Base-by-base conservation (phyloP, 2,888 invertebrate genomes). In the Macrosiphum euphorbiae region DNA sequence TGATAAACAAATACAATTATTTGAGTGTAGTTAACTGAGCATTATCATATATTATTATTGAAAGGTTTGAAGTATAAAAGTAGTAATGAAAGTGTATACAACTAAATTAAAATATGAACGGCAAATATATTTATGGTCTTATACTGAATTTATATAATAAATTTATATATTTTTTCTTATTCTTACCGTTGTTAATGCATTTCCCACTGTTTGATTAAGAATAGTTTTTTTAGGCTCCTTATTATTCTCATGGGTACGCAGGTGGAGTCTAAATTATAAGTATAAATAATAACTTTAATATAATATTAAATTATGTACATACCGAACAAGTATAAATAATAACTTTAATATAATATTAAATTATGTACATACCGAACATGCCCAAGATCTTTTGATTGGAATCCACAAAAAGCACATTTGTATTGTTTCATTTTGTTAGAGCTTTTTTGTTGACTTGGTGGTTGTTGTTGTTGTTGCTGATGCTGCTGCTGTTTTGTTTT, bases 351-450 rank as follows among this genome's bases (percentile, higher is more conserved):
- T 26, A 26, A 58, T 89, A 84, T 35, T 89, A 92, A 47, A 61
- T 58, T 24, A 55, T n/a, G 13, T 35, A 50, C 86, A 50, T 44
- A 90, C 93, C 93, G 92, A 89, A 95, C 95, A 50, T 92, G 94
- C 41, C 94, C 94, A 58, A 95, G 88, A 67, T 95, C 95, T 92
- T 95, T 95, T 7, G 95, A 95, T 84, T 95, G 95, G 26, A 94
- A 94, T n/a, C 94, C 87, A 78, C 94, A 95, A 88, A 95, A 95
- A 8, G 94, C 94, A 35, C 95, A 95, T 47, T 95, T 95, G 78
- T 95, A 95, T 95, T 94, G 90, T 84, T 95, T 95, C 91, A 94
- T 61, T 91, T 94, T 94, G 3, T 94, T 58, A 28, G 55, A 0
- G 2, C 24, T 44, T 28, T 87, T 78, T 26, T 44, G 41, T 44